phyloP scores from a whole-genome alignment of 2,888 invertebrate genomes.

The Beris morrisii region DNA sequence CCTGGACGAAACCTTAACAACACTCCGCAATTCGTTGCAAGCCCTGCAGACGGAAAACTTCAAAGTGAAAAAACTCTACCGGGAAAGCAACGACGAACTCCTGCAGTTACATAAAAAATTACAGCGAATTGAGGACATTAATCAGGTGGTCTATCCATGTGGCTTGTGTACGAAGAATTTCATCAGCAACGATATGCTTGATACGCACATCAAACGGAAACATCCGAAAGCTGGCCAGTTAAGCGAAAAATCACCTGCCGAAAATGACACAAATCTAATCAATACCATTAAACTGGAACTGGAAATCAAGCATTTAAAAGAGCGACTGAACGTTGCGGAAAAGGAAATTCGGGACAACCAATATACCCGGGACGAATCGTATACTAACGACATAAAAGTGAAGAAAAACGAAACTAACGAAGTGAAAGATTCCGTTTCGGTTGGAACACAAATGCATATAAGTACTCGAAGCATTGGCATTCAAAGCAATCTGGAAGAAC shows the following conservation, averaged over 20 bases:
- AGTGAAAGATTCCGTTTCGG: background rate
- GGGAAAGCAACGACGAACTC: constrained; percentile 50
- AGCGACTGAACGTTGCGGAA: constrained; percentile 64
- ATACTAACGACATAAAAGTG: constrained; percentile 25
- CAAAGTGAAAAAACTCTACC: constrained; percentile 44
- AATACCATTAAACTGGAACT: constrained; percentile 67
- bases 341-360: constrained; percentile 55
- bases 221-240: constrained; percentile 42
- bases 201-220: constrained; percentile 50
- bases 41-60: constrained; percentile 47
- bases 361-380: constrained; percentile 33
- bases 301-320: constrained; percentile 67
- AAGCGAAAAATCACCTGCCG: constrained; percentile 40
- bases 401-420: background rate
- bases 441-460: constrained; percentile 28
- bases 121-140: constrained; percentile 51
- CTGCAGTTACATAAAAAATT: constrained; percentile 51
- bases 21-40: constrained; percentile 46
- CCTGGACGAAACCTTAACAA: constrained; percentile 50
- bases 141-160: constrained; percentile 53
- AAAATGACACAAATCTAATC: constrained; percentile 55
- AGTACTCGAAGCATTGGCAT: constrained; percentile 31
- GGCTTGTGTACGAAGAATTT: constrained; percentile 54
- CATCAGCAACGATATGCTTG: constrained; percentile 53
- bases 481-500: constrained; percentile 40